Evolutionary conservation across 2,797 vertebrate species (phyloP), one percentile per base, ranked within the genome.

Genomic region (Pterois miles): DNA sequence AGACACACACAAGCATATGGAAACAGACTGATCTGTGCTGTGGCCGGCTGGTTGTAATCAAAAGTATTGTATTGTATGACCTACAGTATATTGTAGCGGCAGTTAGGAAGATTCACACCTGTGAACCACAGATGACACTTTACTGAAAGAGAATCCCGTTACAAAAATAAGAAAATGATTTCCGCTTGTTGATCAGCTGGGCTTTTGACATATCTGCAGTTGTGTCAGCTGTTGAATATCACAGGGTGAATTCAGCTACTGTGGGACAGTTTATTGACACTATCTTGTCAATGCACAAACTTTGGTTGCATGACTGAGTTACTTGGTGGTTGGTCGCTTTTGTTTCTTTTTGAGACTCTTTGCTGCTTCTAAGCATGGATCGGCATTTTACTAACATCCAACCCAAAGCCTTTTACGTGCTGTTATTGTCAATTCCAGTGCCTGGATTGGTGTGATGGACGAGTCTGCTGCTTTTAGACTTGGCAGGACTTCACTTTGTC

Each of bases 1-100:
- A 1, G 1, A 59, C 74, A 85, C 13, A 78, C 74, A 77, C 13
- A 74, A 50, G 81, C 63, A 80, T 27, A 64, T n/a, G 31, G 33
- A 80, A 63, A 73, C 27, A 29, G n/a, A n/a, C 31, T 46, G 34
- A 58, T 14, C n/a, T 46, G 20, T 63, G 34, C 5, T 70, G 53
- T 81, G 34, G 65, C 43, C 63, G 13, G 38, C 2, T 58, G 20
- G 22, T n/a, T 60, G 38, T 12, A 22, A 50, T 33, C 6, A 67
- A 57, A 68, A 22, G 13, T 46, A 16, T 18, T 3, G 4, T 4
- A 23, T n/a, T 25, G 11, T 40, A 8, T 36, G 46, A 66, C 25
- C 23, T 46, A 29, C 29, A 29, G 29, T 48, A 23, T 25, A 54
- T 43, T 22, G 9, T 4, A 14, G 16, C 0, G 29, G 14, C 2